phyloP scores from a whole-genome alignment of 2,888 invertebrate genomes.

The Apotomis betuletana region DNA sequence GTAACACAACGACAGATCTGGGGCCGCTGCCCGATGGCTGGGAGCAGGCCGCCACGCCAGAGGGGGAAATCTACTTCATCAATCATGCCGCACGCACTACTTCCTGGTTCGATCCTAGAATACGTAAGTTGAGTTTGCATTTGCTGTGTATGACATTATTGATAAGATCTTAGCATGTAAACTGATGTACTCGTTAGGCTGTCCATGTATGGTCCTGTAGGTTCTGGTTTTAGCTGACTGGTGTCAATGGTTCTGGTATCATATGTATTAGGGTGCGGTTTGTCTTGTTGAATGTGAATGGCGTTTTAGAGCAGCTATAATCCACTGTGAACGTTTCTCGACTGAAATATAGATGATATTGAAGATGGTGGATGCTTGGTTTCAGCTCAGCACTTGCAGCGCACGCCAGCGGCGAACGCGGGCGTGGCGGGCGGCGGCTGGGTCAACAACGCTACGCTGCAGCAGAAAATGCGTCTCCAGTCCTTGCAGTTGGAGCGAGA shows the following conservation, averaged over 20 bases:
- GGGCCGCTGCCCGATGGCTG: constrained; percentile 93
- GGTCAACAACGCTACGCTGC: constrained; percentile 85
- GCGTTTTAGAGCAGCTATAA: background rate
- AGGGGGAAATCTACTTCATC: constrained; percentile 94
- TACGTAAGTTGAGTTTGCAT: constrained; percentile 88
- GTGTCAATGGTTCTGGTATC: background rate
- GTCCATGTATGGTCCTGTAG: background rate
- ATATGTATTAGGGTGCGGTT: background rate
- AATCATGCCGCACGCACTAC: constrained; percentile 97
- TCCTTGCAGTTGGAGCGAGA: constrained; percentile 95
- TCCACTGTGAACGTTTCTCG: too few relatives aligned
- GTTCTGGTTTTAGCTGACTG: background rate
- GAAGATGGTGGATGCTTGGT: constrained; percentile 48
- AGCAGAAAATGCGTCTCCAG: constrained; percentile 90
- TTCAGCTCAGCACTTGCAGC: constrained; percentile 84
- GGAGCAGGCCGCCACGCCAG: constrained; percentile 93
- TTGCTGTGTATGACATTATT: constrained; percentile 6
- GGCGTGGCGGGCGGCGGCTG: constrained; percentile 84
- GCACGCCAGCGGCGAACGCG: constrained; percentile 81
- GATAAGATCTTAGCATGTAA: constrained; percentile 2
- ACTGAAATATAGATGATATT: too few relatives aligned
- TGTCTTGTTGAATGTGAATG: background rate
- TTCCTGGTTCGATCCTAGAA: constrained; percentile 99
- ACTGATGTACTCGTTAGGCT: too few relatives aligned
- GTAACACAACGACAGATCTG: constrained; percentile 82